Conservation (phyloP, 2,113 vertebrate species). For the Struthio camelus region DNA sequence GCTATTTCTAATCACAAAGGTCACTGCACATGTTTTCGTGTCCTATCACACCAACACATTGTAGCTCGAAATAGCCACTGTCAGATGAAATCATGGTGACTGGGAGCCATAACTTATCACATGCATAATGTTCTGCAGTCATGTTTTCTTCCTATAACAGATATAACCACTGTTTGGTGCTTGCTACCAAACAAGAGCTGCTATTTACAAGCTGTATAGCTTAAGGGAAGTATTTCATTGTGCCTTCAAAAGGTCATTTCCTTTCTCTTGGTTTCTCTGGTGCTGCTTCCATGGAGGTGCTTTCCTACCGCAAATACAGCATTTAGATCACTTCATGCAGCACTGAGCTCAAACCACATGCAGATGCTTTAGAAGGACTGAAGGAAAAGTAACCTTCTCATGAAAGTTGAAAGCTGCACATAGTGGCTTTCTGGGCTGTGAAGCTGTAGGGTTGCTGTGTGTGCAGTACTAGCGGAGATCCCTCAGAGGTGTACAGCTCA, state of each 20-base stretch:
- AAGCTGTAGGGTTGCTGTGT: neutral
- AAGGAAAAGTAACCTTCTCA: accelerated
- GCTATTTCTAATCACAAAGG: neutral
- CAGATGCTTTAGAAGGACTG: neutral
- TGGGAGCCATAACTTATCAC: neutral
- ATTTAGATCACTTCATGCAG: accelerated
- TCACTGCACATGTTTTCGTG: accelerated
- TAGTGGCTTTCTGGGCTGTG: neutral
- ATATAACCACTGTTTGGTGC: neutral
- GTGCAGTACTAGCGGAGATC: accelerated
- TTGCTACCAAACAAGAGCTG: neutral
- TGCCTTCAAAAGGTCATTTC: neutral
- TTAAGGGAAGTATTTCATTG: accelerated
- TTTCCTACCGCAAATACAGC: neutral
- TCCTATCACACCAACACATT: neutral
- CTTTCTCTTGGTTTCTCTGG: neutral
- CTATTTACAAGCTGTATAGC: accelerated
- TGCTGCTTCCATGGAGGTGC: accelerated
- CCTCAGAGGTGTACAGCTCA: neutral
- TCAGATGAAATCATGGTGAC: neutral
- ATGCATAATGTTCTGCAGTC: accelerated
- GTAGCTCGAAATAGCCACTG: neutral
- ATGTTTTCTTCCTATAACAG: neutral
- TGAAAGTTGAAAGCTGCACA: neutral
- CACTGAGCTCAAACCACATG: neutral